phyloP scores from a whole-genome alignment of 2,797 vertebrate species.

The Zenarchopterus dispar region DNA sequence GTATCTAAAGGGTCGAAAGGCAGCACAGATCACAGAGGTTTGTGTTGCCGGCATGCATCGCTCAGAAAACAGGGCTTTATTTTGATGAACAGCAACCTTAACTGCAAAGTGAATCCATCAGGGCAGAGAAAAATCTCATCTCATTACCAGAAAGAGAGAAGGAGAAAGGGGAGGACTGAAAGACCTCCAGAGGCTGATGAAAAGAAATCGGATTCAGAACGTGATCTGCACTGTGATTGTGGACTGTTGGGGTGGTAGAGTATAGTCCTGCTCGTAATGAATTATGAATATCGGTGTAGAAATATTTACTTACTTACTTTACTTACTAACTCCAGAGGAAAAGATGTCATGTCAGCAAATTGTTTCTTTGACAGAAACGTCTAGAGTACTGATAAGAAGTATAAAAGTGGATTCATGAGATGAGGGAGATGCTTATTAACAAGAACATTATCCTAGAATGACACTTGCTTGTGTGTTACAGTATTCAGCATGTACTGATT shows the following conservation, averaged over 20 bases:
- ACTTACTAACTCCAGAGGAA: constrained; percentile 1
- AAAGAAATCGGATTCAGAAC: constrained; percentile 23
- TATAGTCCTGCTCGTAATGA: no score
- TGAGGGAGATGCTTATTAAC: no score
- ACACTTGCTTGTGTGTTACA: no score
- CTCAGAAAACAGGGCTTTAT: constrained; percentile 26
- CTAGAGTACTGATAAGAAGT: no score
- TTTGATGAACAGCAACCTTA: constrained; percentile 31
- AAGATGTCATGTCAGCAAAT: background rate
- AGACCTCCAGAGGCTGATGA: constrained; percentile 34
- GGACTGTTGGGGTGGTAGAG: no score
- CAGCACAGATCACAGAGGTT: constrained; percentile 11
- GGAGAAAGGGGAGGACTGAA: constrained; percentile 6
- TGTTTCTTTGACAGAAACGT: constrained; percentile 13
- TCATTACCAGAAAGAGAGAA: constrained; percentile 48
- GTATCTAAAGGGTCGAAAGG: constrained; percentile 21
- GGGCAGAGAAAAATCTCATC: constrained; percentile 29
- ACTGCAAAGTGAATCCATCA: constrained; percentile 60
- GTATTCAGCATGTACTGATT: no score
- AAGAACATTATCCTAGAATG: no score
- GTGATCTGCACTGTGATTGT: constrained; percentile 11
- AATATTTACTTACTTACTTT: background rate
- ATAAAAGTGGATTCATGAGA: no score
- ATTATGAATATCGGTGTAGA: background rate
- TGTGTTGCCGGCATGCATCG: constrained; percentile 28